A percentile compares a stretch with the other conserved stretches of the same genome.
Conservation (phyloP, 2,113 vertebrate species). For the Noctilio leporinus region DNA sequence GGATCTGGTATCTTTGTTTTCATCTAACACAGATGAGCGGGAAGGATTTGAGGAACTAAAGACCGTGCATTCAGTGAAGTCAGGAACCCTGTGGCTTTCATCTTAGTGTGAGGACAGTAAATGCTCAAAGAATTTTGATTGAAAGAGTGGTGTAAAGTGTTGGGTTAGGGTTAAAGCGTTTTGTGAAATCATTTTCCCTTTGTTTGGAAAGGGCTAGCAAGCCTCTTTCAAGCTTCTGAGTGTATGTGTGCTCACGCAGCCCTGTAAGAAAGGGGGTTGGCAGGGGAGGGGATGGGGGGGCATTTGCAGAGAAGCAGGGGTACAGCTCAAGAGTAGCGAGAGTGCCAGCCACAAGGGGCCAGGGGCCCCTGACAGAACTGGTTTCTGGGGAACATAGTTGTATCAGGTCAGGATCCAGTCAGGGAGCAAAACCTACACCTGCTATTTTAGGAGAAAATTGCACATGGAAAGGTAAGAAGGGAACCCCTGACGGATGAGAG, state of each 20-base stretch:
- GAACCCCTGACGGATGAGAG: not conserved
- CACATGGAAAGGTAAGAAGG: not conserved
- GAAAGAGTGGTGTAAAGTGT: not conserved
- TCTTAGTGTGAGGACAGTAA: not conserved
- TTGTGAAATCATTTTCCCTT: not conserved
- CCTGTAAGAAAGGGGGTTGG: not conserved
- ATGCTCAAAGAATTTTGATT: not conserved
- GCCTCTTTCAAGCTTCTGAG: not conserved
- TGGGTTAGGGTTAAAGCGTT: not conserved
- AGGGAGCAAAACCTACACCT: not conserved
- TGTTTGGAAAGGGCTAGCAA: not conserved
- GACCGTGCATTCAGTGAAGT: not conserved
- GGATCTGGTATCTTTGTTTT: not conserved
- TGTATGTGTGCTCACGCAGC: not conserved
- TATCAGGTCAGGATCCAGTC: not conserved
- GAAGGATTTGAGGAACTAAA: not conserved
- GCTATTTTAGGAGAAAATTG: not conserved
- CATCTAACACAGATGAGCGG: not conserved
- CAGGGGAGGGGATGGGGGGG: fast-evolving
- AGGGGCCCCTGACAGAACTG: not conserved
- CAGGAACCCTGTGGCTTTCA: not conserved
- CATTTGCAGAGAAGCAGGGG: not conserved
- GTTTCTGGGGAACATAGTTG: not conserved
- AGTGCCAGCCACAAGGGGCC: not conserved
- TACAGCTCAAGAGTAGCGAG: not conserved